Evolutionary conservation across 2,797 vertebrate genomes (phyloP), one percentile per base, ranked within the genome.

Genomic region (Neostethus bicornis): DNA sequence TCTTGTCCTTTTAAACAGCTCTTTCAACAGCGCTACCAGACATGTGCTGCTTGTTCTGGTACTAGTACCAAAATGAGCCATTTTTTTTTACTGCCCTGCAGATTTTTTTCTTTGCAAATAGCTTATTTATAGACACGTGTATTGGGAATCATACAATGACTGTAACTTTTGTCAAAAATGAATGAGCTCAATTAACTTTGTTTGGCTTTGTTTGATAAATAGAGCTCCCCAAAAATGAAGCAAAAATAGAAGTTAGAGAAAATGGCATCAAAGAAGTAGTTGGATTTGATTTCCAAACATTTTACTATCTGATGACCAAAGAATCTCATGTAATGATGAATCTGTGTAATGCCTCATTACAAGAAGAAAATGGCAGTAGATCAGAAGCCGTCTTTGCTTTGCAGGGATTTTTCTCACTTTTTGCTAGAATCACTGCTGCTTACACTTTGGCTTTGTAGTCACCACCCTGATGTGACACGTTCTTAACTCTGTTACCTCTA

Each of bases 311-410:
- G 3, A 11, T 57, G 20, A 50, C 48, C 47, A 35, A 42, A 43
- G 1, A 3, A 64, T 7, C 4, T 26, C 34, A 19, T 57, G 8
- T 29, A n/a, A n/a, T n/a, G n/a, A n/a, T n/a, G n/a, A n/a, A n/a
- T n/a, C n/a, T n/a, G n/a, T n/a, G n/a, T 48, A 62, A 26, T 21
- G 2, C 16, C 31, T 14, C 4, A 21, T 34, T 44, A 19, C n/a
- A 3, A 21, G 5, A 20, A 46, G 44, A 54, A 51, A 37, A 19
- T 24, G 9, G 32, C 9, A 2, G 38, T 60, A 10, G 42, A 57
- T 66, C 26, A 51, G 34, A 12, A 49, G 70, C 32, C 25, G 56
- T 23, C 14, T 19, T 53, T 49, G 53, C 60, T 66, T 60, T 29
- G 25, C 47, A 51, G 37, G 7, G 28, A 64, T 70, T 57, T 35